These are phyloP conservation scores for Ptyas mucosa DNA, from an alignment of 2,113 vertebrate species.

Conservation along the genomic window DNA sequence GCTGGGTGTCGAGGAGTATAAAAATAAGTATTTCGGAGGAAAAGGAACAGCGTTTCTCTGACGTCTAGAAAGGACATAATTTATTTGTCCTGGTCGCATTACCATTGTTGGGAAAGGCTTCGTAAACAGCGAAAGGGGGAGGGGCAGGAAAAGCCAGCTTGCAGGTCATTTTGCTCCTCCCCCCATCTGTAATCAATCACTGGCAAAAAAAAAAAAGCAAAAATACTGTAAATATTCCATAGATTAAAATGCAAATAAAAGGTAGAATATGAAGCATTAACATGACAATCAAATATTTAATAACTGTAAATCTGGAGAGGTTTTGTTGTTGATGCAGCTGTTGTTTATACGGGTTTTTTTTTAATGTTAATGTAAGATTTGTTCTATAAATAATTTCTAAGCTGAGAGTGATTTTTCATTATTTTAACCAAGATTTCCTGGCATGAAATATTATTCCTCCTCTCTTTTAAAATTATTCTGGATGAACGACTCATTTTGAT, in stretches of 20 bases:
- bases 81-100: conserved; percentile 73
- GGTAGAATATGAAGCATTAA: conserved; percentile 79
- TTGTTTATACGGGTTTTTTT: conserved; percentile 60
- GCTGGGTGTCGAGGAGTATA: conserved; percentile 49
- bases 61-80: conserved; percentile 76
- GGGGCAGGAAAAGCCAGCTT: conserved; percentile 15
- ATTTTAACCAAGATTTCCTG: conserved; percentile 70
- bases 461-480: conserved; percentile 43
- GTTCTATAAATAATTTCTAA: conserved; percentile 77
- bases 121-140: conserved; percentile 47
- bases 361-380: conserved; percentile 74
- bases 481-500: conserved; percentile 23
- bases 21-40: conserved; percentile 67
- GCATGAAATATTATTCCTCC: conserved; percentile 56
- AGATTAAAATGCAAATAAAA: conserved; percentile 84
- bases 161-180: conserved; percentile 54
- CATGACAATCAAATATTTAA: conserved; percentile 80
- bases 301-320: conserved; percentile 74
- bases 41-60: conserved; percentile 66
- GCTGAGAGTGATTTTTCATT: conserved; percentile 75
- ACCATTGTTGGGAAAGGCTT: conserved; percentile 70
- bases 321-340: conserved; percentile 71
- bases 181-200: conserved; percentile 76
- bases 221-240: conserved; percentile 80
- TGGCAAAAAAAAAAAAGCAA: conserved; percentile 69